Evolutionary conservation across 2,888 invertebrate species (phyloP), one percentile per base, ranked within the genome.

Genomic region (Tridacna crocea): DNA sequence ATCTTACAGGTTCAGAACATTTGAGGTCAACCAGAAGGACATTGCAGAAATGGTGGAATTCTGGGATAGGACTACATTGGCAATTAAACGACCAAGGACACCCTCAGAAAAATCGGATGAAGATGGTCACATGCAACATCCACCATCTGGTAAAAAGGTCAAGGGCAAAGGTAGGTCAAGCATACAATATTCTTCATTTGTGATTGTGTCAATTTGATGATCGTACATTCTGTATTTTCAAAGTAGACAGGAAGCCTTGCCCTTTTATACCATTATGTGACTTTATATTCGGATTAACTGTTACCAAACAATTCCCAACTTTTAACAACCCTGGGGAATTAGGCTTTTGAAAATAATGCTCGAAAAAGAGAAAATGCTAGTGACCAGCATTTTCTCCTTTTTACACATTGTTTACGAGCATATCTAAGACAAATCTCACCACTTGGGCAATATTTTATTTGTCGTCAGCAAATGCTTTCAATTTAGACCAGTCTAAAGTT

Each of bases 41-140:
- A 91, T 94, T 24, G 77, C 78, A 26, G 93, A 94, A n/a, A 85
- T 94, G 75, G 87, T 94, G 19, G 94, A 94, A 27, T 89, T 86
- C 83, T 94, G 94, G 94, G 94, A 94, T 78, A 89, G 94, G n/a
- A 91, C 92, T 0, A 88, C 91, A 1, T 88, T 93, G n/a, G 85
- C 85, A 26, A 77, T 91, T 3, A 90, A 90, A 65, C 90, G 93
- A 10, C 93, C 94, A 13, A 87, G 89, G 8, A 93, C 93, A 36
- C 94, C 94, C 6, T 93, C 93, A 8, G 93, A 93, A 51, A 89
- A 88, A 70, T 91, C 92, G 10, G 92, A 92, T n/a, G 91, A 90
- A 68, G 92, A 92, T 74, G 91, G 90, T 19, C 88, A 88, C 47
- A 88, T 88, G 36, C 92, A 92, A 58, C 92, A 92, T 61, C 92